Evolutionary conservation across 2,888 invertebrate species (phyloP).

Genomic region (Periphyllus acericola): DNA sequence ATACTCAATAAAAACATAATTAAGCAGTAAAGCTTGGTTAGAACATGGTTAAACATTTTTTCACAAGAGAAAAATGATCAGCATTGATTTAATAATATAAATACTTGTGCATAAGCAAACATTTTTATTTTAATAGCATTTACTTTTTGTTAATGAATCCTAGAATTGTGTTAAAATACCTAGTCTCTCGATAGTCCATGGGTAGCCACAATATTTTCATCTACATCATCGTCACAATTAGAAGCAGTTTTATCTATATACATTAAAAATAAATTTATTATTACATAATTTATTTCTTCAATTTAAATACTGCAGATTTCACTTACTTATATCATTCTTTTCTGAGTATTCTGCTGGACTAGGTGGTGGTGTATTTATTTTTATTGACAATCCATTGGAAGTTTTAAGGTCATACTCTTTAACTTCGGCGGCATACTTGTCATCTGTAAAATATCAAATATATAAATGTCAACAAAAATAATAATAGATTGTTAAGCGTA

Average conservation of each 20-base stretch:
- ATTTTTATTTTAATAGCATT: slow-evolving; percentile 18
- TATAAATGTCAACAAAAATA: not conserved
- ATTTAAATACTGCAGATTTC: not conserved
- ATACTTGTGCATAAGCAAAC: slow-evolving; percentile 24
- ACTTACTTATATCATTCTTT: slow-evolving; percentile 34
- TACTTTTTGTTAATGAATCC: slow-evolving; percentile 23
- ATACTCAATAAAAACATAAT: slow-evolving; percentile 35
- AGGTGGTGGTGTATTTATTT: slow-evolving; percentile 33
- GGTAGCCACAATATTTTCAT: not conserved
- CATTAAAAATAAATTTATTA: not conserved
- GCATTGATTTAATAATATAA: slow-evolving; percentile 2
- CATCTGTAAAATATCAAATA: slow-evolving; percentile 16
- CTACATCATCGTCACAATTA: slow-evolving; percentile 18
- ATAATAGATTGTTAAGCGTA: not conserved
- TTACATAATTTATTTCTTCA: not conserved
- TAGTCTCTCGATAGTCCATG: slow-evolving; percentile 23
- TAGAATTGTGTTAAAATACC: slow-evolving; percentile 19
- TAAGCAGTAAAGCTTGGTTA: slow-evolving; percentile 49
- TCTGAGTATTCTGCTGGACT: slow-evolving; percentile 8
- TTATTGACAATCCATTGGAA: slow-evolving; percentile 18
- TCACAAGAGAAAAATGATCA: slow-evolving; percentile 10
- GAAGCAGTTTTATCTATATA: slow-evolving; percentile 23
- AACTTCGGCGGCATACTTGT: slow-evolving; percentile 58
- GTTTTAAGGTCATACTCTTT: slow-evolving; percentile 43
- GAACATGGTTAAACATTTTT: slow-evolving; percentile 26